These are phyloP conservation scores for Trissolcus japonicus DNA, from an alignment of 2,888 invertebrate species.

Conservation along the genomic window DNA sequence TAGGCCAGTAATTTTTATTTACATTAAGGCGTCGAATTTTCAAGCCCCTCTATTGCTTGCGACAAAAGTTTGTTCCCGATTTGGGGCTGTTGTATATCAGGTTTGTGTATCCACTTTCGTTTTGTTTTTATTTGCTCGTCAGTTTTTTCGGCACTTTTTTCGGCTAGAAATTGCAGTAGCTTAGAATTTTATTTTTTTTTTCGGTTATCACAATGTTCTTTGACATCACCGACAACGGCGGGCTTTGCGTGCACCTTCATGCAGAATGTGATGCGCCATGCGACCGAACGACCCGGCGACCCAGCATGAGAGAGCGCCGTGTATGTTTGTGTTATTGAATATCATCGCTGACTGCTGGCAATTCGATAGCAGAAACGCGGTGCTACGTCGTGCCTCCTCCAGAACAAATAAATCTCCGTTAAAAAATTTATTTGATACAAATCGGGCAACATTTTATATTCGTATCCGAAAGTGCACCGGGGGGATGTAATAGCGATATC, in stretches of 20 bases:
- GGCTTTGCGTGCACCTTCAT: conserved; percentile 28
- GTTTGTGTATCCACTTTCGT: conserved; percentile 9
- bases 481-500: too few relatives aligned
- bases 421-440: conserved; percentile 9
- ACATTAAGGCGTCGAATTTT: conserved; percentile 10
- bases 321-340: conserved; percentile 56
- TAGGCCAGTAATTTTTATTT: conserved; percentile 35
- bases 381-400: conserved; percentile 29
- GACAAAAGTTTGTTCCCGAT: too few relatives aligned
- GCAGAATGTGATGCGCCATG: conserved; percentile 26
- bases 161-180: conserved; percentile 14
- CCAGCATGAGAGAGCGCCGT: conserved; percentile 16
- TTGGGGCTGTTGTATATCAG: not conserved
- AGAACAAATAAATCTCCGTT: conserved; percentile 27
- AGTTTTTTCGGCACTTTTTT: conserved; percentile 17
- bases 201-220: conserved; percentile 31
- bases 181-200: conserved; percentile 20
- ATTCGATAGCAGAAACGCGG: conserved; percentile 50
- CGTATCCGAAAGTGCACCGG: not conserved
- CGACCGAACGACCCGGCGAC: too few relatives aligned
- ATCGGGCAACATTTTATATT: not conserved
- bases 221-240: conserved; percentile 15
- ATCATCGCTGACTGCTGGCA: conserved; percentile 55
- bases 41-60: too few relatives aligned
- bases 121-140: conserved; percentile 6